Percentiles rank a stretch among this genome's conserved stretches.
Conservation (phyloP, 2,797 vertebrate species). For the Mallotus villosus region DNA sequence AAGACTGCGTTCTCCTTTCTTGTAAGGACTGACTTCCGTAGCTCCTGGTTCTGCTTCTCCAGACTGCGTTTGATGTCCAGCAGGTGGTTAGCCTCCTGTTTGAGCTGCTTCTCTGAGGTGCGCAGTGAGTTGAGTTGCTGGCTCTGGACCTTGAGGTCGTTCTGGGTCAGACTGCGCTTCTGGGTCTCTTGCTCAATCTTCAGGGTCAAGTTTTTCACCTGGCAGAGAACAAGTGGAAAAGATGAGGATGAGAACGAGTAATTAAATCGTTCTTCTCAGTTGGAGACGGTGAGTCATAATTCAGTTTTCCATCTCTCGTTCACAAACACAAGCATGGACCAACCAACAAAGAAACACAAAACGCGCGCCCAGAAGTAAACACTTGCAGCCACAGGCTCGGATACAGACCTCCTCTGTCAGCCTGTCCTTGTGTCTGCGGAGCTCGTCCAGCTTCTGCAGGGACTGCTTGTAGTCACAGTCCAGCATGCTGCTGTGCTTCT, state of each 20-base stretch:
- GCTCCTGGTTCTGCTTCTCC: constrained; percentile 95
- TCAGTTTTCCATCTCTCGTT: too few relatives aligned
- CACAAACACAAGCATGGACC: not conserved
- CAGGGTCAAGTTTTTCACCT: constrained; percentile 93
- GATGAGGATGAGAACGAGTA: not conserved
- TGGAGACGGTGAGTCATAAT: not conserved
- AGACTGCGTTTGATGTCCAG: constrained; percentile 91
- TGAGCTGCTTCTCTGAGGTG: constrained; percentile 95
- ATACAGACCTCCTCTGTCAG: constrained; percentile 87
- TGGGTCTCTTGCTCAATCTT: constrained; percentile 98
- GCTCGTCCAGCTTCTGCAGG: constrained; percentile 91
- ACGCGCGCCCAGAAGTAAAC: constrained; percentile 1
- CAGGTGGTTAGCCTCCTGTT: constrained; percentile 96
- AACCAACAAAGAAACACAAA: not conserved
- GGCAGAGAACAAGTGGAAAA: constrained; percentile 23
- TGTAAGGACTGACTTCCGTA: constrained; percentile 83
- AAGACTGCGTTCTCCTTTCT: not conserved
- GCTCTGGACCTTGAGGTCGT: constrained; percentile 94
- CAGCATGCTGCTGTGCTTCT: constrained; percentile 94
- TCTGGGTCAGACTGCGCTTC: constrained; percentile 92
- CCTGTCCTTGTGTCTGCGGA: constrained; percentile 88
- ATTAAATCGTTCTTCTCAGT: not conserved
- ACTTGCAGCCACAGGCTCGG: constrained; percentile 16
- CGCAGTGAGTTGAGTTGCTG: constrained; percentile 90
- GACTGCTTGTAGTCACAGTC: constrained; percentile 98